Conservation (phyloP, 2,888 invertebrate species). For the Ophioninae sp. region DNA sequence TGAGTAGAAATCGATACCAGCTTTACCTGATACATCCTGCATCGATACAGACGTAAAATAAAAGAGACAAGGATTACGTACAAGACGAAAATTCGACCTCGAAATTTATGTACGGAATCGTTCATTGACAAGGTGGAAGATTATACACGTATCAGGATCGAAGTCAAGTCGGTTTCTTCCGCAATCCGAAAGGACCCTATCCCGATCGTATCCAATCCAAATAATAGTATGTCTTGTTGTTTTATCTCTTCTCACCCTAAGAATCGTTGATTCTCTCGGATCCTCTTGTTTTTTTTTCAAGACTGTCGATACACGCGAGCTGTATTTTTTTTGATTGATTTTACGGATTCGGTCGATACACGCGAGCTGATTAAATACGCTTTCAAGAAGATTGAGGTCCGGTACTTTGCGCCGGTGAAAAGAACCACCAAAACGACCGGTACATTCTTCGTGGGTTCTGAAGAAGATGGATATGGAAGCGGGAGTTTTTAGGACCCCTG, state of each 20-base stretch:
- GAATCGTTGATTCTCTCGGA: slow-evolving; percentile 11
- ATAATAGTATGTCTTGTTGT: slow-evolving; percentile 33
- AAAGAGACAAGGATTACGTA: background rate
- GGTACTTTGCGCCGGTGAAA: slow-evolving; percentile 20
- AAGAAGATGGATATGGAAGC: slow-evolving; percentile 27
- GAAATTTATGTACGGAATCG: slow-evolving; percentile 3
- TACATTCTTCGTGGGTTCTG: background rate
- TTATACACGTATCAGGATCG: background rate
- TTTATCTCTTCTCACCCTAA: slow-evolving; percentile 7
- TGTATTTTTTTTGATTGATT: no score
- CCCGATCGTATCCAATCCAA: slow-evolving; percentile 47
- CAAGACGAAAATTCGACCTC: background rate
- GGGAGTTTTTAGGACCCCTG: slow-evolving; percentile 4
- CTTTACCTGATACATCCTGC: background rate
- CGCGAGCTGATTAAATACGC: slow-evolving; percentile 36
- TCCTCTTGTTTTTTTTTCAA: slow-evolving; percentile 1
- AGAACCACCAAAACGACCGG: background rate
- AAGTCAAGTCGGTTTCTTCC: slow-evolving; percentile 45
- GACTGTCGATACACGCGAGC: slow-evolving; percentile 4
- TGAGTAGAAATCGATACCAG: slow-evolving; percentile 8
- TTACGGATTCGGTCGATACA: slow-evolving; percentile 22
- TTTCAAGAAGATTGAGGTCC: slow-evolving; percentile 57
- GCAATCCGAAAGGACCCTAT: slow-evolving; percentile 36
- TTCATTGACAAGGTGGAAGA: background rate
- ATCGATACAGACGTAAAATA: background rate